Evolutionary conservation across 2,797 vertebrate species (phyloP), one percentile per base, ranked within the genome.

Genomic region (Acipenser transmontanus): DNA sequence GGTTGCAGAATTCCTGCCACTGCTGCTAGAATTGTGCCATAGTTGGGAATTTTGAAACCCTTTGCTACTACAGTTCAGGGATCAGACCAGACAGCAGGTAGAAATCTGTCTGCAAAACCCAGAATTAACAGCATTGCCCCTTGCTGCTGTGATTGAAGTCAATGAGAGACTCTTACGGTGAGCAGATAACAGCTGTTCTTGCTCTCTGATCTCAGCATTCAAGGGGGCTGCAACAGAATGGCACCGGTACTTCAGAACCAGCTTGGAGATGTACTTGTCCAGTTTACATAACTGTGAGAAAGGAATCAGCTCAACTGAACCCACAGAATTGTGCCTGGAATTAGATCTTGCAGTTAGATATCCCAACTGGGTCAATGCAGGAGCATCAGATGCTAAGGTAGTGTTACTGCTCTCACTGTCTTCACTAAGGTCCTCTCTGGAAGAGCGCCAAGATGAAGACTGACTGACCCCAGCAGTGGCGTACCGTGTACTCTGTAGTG

Each of bases 401-500:
- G 2, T 64, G 13, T 13, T 6, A 7, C 4, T 8, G 7, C 1
- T 54, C 0, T 17, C 17, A 14, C 6, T 48, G 17, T 9, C 52
- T 56, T 68, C n/a, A 12, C 11, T 0, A 50, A 68, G 6, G 20
- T 73, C 12, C 14, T 34, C 63, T 67, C 52, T 54, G 14, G 34
- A 48, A 20, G 34, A 61, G 1, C 14, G 6, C 34, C 9, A 6
- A 8, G 14, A 6, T 34, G 34, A 34, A 62, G 50, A n/a, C 11
- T 1, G 68, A 69, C 60, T 61, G 12, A 68, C 67, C n/a, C 54
- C 60, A 7, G 14, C 8, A 1, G 70, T 65, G 14, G 69, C 63
- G 8, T 72, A 77, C 1, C 74, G 65, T 6, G 77, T 74, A 54
- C 77, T 79, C 67, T 75, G 79, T 67, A 81, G 59, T 14, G 79